Base-by-base conservation (phyloP, 2,113 vertebrate species). In the Noctilio leporinus region DNA sequence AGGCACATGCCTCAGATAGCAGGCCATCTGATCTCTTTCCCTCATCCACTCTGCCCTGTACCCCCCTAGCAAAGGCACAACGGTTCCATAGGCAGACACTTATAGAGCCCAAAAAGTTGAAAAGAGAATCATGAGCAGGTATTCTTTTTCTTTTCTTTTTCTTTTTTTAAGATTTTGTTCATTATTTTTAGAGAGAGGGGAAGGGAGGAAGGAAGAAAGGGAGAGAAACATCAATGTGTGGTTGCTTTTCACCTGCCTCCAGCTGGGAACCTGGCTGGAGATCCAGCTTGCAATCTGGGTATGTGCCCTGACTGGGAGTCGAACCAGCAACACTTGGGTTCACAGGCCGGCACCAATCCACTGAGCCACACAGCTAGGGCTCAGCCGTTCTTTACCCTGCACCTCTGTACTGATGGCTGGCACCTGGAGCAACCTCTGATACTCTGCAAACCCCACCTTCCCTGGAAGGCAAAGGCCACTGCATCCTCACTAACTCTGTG, bases 61-160 rank as follows among this genome's bases (percentile, higher is more conserved):
- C 49, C 33, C 47, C 24, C 26, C 72, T 95, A 88, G 76, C 24
- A 93, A 92, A 89, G 94, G 83, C 59, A 38, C 10, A 1, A 0
- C 3, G 72, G 40, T 84, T 86, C 80, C 81, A 88, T 12, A 84
- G 91, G 73, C 30, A 92, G 84, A 96, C 7, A 91, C 55, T 59
- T 38, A 47, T 10, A 40, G 47, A 94, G 86, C 30, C 47, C 69
- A 85, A 67, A 96, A 96, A 97, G 96, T 97, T 96, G 59, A 69
- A 82, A 93, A 81, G 59, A 73, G 86, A 53, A 53, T 97, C 75
- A 53, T 45, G 30, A 62, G 81, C 59, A 55, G n/a, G n/a, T n/a
- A n/a, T n/a, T n/a, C n/a, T n/a, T n/a, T n/a, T n/a, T n/a, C n/a
- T n/a, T n/a, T n/a, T n/a, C n/a, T n/a, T n/a, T n/a, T n/a, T n/a